A percentile compares a stretch with the other conserved stretches of the same genome.
Conservation (phyloP, 1,140 invertebrate species). For the Neodiprion pinetum region DNA sequence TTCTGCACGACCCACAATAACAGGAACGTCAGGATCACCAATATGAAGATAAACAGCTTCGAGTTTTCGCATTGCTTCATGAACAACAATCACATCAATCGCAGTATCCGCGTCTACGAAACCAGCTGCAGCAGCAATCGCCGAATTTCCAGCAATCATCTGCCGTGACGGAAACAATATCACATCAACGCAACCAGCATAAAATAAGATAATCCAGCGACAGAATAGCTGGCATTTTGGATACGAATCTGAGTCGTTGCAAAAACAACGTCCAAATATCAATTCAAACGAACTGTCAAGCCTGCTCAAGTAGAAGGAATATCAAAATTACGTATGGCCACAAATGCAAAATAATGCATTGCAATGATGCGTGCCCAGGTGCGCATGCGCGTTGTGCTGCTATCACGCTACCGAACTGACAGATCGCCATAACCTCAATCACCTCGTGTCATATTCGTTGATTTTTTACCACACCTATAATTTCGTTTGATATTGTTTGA, state of each 20-base stretch:
- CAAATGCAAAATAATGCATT: constrained; percentile 50
- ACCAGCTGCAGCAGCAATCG: background rate
- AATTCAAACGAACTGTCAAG: constrained; percentile 33
- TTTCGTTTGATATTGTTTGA: too few species aligned
- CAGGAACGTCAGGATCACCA: background rate
- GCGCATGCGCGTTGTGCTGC: too few species aligned
- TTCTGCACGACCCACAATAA: background rate
- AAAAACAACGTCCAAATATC: too few species aligned
- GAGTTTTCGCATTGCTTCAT: background rate
- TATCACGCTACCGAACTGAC: too few species aligned
- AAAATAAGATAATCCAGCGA: background rate
- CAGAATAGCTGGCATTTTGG: background rate
- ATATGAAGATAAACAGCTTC: constrained; percentile 15
- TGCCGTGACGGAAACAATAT: background rate
- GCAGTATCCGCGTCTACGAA: background rate
- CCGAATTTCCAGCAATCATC: background rate
- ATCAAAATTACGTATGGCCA: constrained; percentile 35
- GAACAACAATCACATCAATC: constrained; percentile 11
- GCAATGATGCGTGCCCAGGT: constrained; percentile 12
- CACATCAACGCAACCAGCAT: background rate
- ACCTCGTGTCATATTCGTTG: too few species aligned
- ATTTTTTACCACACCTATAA: too few species aligned
- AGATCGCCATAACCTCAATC: too few species aligned
- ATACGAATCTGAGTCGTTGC: too few species aligned
- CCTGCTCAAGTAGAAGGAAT: constrained; percentile 40